These are phyloP conservation scores for Rhimphoctona megacephalus DNA, from an alignment of 2,888 invertebrate species.

Conservation along the genomic window DNA sequence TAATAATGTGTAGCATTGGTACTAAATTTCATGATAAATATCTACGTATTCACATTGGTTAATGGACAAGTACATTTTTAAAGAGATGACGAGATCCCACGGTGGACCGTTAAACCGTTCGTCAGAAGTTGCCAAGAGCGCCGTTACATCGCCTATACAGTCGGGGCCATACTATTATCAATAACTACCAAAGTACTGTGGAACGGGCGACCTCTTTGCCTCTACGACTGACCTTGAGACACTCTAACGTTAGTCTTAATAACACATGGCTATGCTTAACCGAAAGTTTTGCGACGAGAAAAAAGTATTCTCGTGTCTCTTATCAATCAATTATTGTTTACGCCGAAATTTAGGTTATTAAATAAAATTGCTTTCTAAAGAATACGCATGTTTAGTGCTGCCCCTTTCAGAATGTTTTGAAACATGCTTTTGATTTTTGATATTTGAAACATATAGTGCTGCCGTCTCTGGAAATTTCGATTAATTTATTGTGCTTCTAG, in stretches of 20 bases:
- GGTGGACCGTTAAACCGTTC: constrained; percentile 63
- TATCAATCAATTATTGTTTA: too few relatives aligned
- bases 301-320: constrained; percentile 51
- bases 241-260: constrained; percentile 21
- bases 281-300: constrained; percentile 34
- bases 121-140: constrained; percentile 67
- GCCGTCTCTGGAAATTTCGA: too few relatives aligned
- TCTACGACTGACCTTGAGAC: constrained; percentile 32
- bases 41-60: constrained; percentile 50
- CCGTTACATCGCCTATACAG: constrained; percentile 59
- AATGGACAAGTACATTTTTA: constrained; percentile 48
- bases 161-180: constrained; percentile 67
- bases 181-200: constrained; percentile 64
- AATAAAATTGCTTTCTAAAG: too few relatives aligned
- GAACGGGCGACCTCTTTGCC: constrained; percentile 22
- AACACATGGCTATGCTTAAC: constrained; percentile 23
- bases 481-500: too few relatives aligned
- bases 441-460: too few relatives aligned
- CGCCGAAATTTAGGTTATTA: too few relatives aligned
- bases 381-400: too few relatives aligned
- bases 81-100: constrained; percentile 55
- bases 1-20: constrained; percentile 47
- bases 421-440: too few relatives aligned
- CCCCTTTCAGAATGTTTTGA: too few relatives aligned
- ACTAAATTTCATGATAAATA: constrained; percentile 54